phyloP scores from a whole-genome alignment of 2,113 vertebrate species.

The Procavia capensis region DNA sequence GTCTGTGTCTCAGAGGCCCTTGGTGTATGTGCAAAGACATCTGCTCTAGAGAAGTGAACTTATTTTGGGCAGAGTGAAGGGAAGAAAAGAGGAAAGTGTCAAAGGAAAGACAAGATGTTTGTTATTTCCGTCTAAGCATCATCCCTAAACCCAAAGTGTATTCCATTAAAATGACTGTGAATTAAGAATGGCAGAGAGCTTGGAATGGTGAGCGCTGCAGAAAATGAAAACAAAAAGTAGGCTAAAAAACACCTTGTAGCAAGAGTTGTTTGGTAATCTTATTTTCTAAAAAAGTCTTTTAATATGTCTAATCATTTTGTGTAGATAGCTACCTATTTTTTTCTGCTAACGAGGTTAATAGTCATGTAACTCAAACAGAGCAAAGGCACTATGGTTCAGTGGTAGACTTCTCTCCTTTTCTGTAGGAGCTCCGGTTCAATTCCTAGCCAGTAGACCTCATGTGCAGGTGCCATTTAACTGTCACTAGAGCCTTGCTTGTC shows the following conservation, averaged over 20 bases:
- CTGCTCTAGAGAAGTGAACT: background rate
- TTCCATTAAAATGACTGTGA: background rate
- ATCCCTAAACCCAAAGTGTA: background rate
- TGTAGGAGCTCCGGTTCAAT: background rate
- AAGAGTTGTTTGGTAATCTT: background rate
- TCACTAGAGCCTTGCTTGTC: background rate
- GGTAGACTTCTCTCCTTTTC: background rate
- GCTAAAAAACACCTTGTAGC: background rate
- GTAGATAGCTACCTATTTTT: background rate
- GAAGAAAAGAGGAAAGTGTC: background rate
- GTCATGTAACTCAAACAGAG: background rate
- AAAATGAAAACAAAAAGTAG: background rate
- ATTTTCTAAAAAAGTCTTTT: background rate
- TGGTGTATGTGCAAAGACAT: background rate
- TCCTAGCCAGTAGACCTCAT: too few relatives aligned
- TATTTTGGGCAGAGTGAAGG: background rate
- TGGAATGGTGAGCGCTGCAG: background rate
- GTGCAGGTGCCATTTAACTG: background rate
- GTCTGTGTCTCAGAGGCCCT: background rate
- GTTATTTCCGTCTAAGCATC: background rate
- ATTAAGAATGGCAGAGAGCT: background rate
- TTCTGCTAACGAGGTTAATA: background rate
- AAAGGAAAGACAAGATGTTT: background rate
- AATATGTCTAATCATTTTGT: background rate
- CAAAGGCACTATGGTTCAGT: background rate